phyloP scores from a whole-genome alignment of 2,113 vertebrate genomes.

The Etheostoma spectabile region DNA sequence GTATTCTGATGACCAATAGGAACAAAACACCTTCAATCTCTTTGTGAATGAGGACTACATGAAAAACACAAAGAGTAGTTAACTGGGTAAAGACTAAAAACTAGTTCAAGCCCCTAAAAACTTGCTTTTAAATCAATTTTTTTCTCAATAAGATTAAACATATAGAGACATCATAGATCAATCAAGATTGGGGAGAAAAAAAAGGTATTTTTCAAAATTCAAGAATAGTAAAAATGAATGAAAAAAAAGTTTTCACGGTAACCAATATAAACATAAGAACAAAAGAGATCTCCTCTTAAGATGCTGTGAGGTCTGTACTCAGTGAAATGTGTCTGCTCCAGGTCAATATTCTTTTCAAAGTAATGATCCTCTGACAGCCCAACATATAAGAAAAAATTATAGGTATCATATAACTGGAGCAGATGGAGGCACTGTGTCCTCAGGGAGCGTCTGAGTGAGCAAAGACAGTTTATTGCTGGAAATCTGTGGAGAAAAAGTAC shows the following conservation, averaged over 20 bases:
- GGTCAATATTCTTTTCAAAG: conserved; percentile 23
- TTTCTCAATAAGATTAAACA: background rate
- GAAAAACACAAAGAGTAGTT: background rate
- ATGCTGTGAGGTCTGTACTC: background rate
- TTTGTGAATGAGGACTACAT: background rate
- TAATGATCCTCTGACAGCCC: conserved; percentile 24
- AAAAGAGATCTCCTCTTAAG: background rate
- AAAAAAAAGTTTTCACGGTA: background rate
- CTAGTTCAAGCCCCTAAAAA: background rate
- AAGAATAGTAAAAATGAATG: background rate
- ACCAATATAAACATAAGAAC: background rate
- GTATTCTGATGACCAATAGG: background rate
- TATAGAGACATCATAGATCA: no score
- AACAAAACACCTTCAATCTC: background rate
- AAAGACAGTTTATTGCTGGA: conserved; percentile 50
- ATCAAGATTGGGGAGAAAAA: background rate
- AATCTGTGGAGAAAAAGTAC: conserved; percentile 37
- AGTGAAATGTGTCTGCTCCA: background rate
- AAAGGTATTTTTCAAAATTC: background rate
- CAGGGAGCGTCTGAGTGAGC: conserved; percentile 46
- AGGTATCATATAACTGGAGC: conserved; percentile 49
- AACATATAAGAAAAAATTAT: conserved; percentile 28
- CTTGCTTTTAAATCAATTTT: background rate
- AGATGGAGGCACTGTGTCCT: conserved; percentile 67
- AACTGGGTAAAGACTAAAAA: background rate